Percentiles rank a stretch among this genome's conserved stretches.
phyloP scores from a whole-genome alignment of 2,888 invertebrate genomes.

The Alitta virens region DNA sequence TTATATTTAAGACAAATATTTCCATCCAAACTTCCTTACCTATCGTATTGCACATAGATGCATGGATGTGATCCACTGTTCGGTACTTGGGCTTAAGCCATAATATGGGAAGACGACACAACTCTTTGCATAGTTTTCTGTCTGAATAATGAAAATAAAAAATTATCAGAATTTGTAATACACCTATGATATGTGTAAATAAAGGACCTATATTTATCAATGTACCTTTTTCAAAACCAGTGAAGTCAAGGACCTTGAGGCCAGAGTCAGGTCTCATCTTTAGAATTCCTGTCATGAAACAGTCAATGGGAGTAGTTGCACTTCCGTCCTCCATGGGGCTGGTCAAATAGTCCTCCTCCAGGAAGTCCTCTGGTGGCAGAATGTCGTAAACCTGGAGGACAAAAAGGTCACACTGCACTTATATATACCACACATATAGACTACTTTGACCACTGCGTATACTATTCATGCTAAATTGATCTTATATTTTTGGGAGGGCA shows the following conservation, averaged over 20 bases:
- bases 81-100: slow-evolving; percentile 43
- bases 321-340: slow-evolving; percentile 36
- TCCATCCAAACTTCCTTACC: too few species aligned
- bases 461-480: too few species aligned
- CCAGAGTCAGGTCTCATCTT: slow-evolving; percentile 36
- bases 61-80: slow-evolving; percentile 37
- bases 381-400: slow-evolving; percentile 30
- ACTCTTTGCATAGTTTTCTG: slow-evolving; percentile 40
- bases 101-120: slow-evolving; percentile 42
- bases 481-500: too few species aligned
- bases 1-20: too few species aligned
- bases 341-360: slow-evolving; percentile 39
- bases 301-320: slow-evolving; percentile 38
- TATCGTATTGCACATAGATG: slow-evolving; percentile 32
- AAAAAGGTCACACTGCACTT: too few species aligned
- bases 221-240: slow-evolving; percentile 43
- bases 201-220: too few species aligned
- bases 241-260: slow-evolving; percentile 39
- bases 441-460: too few species aligned
- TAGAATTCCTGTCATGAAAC: slow-evolving; percentile 43
- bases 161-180: too few species aligned
- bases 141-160: slow-evolving; percentile 31
- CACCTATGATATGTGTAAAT: too few species aligned
- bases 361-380: slow-evolving; percentile 39
- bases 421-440: too few species aligned